Percentiles rank a stretch among this genome's conserved stretches.
phyloP scores from a whole-genome alignment of 1,140 invertebrate species.

The Pteromalus puparum region DNA sequence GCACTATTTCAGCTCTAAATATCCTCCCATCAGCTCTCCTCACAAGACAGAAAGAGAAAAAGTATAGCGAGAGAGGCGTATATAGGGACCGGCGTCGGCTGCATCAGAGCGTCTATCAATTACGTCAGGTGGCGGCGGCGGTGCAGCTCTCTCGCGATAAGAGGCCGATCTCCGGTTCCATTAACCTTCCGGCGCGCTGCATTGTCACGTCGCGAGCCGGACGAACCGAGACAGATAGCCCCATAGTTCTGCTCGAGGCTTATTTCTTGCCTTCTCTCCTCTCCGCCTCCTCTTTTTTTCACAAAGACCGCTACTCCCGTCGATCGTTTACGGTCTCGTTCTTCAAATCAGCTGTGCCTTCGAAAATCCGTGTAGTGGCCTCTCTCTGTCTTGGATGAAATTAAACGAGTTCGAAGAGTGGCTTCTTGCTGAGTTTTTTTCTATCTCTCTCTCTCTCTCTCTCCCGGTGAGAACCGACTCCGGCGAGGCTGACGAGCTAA shows the following conservation, averaged over 20 bases:
- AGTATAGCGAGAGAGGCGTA: not conserved
- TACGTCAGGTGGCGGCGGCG: conserved; percentile 14
- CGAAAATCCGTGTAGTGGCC: not conserved
- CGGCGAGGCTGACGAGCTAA: no score
- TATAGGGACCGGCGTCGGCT: not conserved
- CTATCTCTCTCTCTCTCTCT: not conserved
- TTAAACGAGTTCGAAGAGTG: conserved; percentile 18
- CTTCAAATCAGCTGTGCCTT: conserved; percentile 8
- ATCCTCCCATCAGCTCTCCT: not conserved
- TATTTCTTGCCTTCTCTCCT: conserved; percentile 9
- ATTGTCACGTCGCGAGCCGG: conserved; percentile 30
- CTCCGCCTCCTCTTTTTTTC: not conserved
- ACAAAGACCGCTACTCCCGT: not conserved
- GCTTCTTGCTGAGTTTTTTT: not conserved
- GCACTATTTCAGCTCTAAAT: not conserved
- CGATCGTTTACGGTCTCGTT: conserved; percentile 26
- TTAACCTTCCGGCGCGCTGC: conserved; percentile 37
- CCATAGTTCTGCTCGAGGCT: not conserved
- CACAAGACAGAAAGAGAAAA: not conserved
- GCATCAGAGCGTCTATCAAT: conserved; percentile 38
- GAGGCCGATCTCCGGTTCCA: conserved; percentile 34
- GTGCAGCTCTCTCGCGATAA: not conserved
- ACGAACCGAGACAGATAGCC: conserved; percentile 28
- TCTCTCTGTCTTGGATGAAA: conserved; percentile 11
- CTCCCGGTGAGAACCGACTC: no score